Conservation (phyloP, 2,113 vertebrate species). For the Oncorhynchus mykiss region DNA sequence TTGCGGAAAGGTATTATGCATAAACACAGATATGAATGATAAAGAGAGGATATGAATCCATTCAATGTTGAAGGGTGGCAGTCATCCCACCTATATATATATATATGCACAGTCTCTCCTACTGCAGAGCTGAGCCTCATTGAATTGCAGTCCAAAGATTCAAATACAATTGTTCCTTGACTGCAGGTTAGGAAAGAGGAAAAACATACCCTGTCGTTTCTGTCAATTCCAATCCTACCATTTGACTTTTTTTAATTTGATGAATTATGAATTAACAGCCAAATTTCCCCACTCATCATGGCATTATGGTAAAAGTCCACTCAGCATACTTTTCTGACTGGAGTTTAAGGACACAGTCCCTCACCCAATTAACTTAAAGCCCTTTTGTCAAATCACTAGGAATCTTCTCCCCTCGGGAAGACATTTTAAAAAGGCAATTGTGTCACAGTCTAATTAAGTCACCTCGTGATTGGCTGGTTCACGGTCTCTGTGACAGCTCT, state of each 20-base stretch:
- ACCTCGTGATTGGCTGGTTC: conserved; percentile 74
- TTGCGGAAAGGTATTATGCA: conserved; percentile 52
- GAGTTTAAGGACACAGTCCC: conserved; percentile 41
- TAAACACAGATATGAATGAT: conserved; percentile 67
- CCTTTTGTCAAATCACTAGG: conserved; percentile 62
- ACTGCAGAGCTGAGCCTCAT: background rate
- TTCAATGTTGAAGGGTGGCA: conserved; percentile 27
- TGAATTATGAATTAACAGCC: conserved; percentile 25
- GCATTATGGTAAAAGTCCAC: conserved; percentile 16
- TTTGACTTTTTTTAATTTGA: conserved; percentile 12
- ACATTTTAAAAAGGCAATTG: conserved; percentile 70
- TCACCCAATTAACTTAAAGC: conserved; percentile 66
- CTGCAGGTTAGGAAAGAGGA: conserved; percentile 12
- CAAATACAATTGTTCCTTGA: no score
- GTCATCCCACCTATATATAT: conserved; percentile 17
- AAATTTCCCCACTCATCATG: background rate
- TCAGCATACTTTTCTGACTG: conserved; percentile 1
- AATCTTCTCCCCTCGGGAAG: conserved; percentile 65
- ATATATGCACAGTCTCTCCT: conserved; percentile 23
- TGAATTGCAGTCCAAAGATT: conserved; percentile 3
- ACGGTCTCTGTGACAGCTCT: conserved; percentile 78
- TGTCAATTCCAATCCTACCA: background rate
- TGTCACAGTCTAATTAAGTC: conserved; percentile 9
- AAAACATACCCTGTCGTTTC: conserved; percentile 7
- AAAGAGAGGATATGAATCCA: conserved; percentile 59